Percentiles rank a stretch among this genome's conserved stretches.
These are phyloP conservation scores for Entomobrya proxima DNA, from an alignment of 2,888 invertebrate genomes.

Conservation along the genomic window DNA sequence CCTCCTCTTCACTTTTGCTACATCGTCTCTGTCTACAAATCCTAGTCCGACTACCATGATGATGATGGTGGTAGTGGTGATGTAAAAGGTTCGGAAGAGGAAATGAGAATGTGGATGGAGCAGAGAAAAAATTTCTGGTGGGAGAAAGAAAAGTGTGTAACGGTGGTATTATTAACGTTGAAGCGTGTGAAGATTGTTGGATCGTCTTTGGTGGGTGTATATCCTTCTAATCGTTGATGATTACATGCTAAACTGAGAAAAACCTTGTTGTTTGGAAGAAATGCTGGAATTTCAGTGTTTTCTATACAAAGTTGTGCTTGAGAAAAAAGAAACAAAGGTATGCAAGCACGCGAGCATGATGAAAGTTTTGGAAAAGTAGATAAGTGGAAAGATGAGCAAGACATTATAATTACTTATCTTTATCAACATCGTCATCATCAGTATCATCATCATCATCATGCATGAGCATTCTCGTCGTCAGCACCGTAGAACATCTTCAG, in stretches of 20 bases:
- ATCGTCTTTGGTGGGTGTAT: too few relatives aligned
- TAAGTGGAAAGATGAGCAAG: conserved; percentile 9
- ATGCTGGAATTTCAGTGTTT: too few relatives aligned
- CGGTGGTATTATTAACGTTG: too few relatives aligned
- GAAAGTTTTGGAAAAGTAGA: not conserved
- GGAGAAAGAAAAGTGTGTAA: not conserved
- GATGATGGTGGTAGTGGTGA: not conserved
- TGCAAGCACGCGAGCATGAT: not conserved
- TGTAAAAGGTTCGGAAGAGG: conserved; percentile 21
- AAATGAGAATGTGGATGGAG: conserved; percentile 23
- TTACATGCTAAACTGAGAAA: too few relatives aligned
- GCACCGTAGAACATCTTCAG: not conserved
- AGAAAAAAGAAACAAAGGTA: not conserved
- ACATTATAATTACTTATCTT: conserved; percentile 23
- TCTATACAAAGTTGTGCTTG: not conserved
- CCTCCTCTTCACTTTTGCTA: too few relatives aligned
- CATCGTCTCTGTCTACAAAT: too few relatives aligned
- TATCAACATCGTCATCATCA: not conserved
- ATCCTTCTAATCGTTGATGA: too few relatives aligned
- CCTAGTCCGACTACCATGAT: not conserved
- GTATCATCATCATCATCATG: not conserved
- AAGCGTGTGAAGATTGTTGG: too few relatives aligned
- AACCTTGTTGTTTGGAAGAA: too few relatives aligned
- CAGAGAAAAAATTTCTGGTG: not conserved
- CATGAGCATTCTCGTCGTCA: not conserved